These are phyloP conservation scores for Acanthochromis polyacanthus DNA, from an alignment of 2,113 vertebrate genomes.

Conservation along the genomic window DNA sequence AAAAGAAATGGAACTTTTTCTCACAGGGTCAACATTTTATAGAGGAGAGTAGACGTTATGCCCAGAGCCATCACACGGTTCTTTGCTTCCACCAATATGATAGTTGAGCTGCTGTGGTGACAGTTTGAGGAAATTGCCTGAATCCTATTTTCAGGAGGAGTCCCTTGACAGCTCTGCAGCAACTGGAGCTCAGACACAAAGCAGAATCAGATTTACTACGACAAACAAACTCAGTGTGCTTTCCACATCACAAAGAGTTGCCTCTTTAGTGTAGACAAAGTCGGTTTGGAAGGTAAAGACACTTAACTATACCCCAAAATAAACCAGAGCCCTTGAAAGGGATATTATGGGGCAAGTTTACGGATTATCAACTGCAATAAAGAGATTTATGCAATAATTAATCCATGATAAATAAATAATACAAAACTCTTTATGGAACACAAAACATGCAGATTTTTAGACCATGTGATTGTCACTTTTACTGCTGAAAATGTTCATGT, in stretches of 20 bases:
- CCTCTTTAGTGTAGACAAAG: conserved; percentile 4
- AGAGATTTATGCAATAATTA: too few relatives aligned
- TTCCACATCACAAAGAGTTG: conserved; percentile 15
- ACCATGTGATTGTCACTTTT: too few relatives aligned
- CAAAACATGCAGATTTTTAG: too few relatives aligned
- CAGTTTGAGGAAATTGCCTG: conserved; percentile 63
- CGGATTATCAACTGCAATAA: too few relatives aligned
- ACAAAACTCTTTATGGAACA: too few relatives aligned
- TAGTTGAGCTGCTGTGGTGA: conserved; percentile 35
- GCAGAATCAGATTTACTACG: conserved; percentile 51
- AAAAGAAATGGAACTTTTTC: conserved; percentile 44
- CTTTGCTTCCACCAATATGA: conserved; percentile 41
- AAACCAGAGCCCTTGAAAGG: not conserved
- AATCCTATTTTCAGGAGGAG: conserved; percentile 63
- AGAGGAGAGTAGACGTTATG: conserved; percentile 32
- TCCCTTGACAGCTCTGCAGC: conserved; percentile 40
- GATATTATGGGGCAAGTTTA: too few relatives aligned
- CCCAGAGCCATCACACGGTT: conserved; percentile 33
- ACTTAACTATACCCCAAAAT: too few relatives aligned
- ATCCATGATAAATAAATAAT: too few relatives aligned
- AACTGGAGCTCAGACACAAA: conserved; percentile 40
- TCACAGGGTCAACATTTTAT: conserved; percentile 52
- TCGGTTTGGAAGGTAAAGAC: not conserved
- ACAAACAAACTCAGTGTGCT: conserved; percentile 42
- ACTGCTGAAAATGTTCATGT: too few relatives aligned